These are phyloP conservation scores for Cantharis rustica DNA, from an alignment of 2,888 invertebrate genomes.

Conservation along the genomic window DNA sequence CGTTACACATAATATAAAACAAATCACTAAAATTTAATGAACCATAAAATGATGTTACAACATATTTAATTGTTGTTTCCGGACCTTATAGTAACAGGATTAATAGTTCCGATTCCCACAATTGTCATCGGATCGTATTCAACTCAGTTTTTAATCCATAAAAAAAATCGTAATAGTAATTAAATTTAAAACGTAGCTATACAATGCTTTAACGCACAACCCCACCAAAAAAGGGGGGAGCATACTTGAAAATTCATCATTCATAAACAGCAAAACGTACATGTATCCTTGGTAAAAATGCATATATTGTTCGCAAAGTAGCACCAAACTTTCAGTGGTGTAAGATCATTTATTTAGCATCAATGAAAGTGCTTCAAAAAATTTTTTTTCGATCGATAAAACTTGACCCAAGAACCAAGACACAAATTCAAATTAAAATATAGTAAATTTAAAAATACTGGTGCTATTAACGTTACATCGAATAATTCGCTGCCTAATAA, in stretches of 20 bases:
- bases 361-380: not conserved
- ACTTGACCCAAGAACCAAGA: not conserved
- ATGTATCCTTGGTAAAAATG: conserved; percentile 50
- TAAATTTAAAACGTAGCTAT: not conserved
- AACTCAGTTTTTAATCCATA: conserved; percentile 9
- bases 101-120: conserved; percentile 27
- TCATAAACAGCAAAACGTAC: conserved; percentile 41
- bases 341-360: conserved; percentile 8
- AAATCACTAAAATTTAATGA: conserved; percentile 23
- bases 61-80: conserved; percentile 19
- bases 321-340: conserved; percentile 22
- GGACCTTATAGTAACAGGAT: conserved; percentile 26
- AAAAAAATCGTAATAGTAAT: conserved; percentile 4
- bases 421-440: not conserved
- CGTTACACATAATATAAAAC: not conserved
- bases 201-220: conserved; percentile 6
- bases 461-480: conserved; percentile 15
- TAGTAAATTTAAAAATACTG: no score
- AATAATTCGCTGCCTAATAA: conserved; percentile 20
- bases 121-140: conserved; percentile 16
- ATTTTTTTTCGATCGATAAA: not conserved
- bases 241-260: conserved; percentile 37
- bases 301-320: conserved; percentile 46
- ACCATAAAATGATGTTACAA: conserved; percentile 30
- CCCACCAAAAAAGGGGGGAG: conserved; percentile 27